Conservation (phyloP, 1,140 invertebrate species). For the Saccostrea glomerata region DNA sequence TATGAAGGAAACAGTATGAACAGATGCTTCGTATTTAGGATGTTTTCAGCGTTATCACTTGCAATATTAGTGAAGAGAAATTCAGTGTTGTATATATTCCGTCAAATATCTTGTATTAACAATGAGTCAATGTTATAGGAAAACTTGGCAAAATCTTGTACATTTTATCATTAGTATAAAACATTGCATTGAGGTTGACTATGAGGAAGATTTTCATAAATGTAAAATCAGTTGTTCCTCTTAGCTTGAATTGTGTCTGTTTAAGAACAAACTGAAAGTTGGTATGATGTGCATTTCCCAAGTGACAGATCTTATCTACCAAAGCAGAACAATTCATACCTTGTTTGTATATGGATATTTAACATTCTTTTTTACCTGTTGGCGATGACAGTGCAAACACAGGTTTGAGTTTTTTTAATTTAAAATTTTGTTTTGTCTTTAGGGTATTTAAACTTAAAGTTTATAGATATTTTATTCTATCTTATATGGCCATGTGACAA, state of each 20-base stretch:
- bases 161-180: background rate
- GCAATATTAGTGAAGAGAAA: background rate
- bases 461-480: too few relatives aligned
- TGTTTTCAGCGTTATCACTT: background rate
- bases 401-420: background rate
- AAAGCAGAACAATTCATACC: background rate
- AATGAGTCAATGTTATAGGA: background rate
- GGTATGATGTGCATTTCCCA: background rate
- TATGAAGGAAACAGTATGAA: background rate
- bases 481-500: too few relatives aligned
- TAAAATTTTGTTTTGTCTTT: too few relatives aligned
- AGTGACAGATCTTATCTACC: background rate
- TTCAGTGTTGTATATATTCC: background rate
- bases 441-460: too few relatives aligned
- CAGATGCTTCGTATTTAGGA: background rate
- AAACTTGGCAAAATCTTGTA: background rate
- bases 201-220: background rate
- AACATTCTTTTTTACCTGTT: background rate
- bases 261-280: too few relatives aligned
- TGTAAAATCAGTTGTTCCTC: background rate
- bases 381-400: background rate
- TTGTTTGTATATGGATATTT: background rate
- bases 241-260: background rate
- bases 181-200: background rate
- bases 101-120: too few relatives aligned